These are phyloP conservation scores for Chionomys nivalis DNA, from an alignment of 2,113 vertebrate genomes.

Conservation along the genomic window DNA sequence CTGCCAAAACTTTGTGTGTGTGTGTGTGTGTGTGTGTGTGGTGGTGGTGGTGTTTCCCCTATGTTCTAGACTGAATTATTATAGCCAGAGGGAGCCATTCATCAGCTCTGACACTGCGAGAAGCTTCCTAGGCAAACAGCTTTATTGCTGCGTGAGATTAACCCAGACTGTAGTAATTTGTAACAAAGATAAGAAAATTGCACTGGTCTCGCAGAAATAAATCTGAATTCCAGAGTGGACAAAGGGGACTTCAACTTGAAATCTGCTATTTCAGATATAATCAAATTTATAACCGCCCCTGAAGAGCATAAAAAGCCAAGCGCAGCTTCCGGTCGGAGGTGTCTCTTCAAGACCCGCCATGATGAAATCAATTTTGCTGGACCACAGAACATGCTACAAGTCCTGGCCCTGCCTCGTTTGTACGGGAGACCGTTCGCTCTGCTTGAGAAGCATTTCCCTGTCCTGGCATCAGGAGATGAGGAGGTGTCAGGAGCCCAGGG, in stretches of 20 bases:
- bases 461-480: background rate
- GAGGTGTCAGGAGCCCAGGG: background rate
- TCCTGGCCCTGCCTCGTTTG: background rate
- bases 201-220: slow-evolving; percentile 83
- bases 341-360: slow-evolving; percentile 41
- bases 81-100: slow-evolving; percentile 82
- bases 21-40: background rate
- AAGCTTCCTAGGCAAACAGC: slow-evolving; percentile 83
- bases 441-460: background rate
- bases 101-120: slow-evolving; percentile 82
- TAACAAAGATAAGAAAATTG: slow-evolving; percentile 86
- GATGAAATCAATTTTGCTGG: slow-evolving; percentile 62
- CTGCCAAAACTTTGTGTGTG: background rate
- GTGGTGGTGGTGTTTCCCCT: background rate
- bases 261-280: slow-evolving; percentile 81
- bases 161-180: slow-evolving; percentile 85
- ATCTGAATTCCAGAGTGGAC: slow-evolving; percentile 84
- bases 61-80: slow-evolving; percentile 81
- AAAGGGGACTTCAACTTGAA: slow-evolving; percentile 83
- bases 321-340: slow-evolving; percentile 37
- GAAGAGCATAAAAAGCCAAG: slow-evolving; percentile 63
- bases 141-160: slow-evolving; percentile 85
- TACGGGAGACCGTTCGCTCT: slow-evolving; percentile 33
- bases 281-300: slow-evolving; percentile 77
- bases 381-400: background rate